These are phyloP conservation scores for Rhagophthalmus giganteus DNA, from an alignment of 2,888 invertebrate species.

Conservation along the genomic window DNA sequence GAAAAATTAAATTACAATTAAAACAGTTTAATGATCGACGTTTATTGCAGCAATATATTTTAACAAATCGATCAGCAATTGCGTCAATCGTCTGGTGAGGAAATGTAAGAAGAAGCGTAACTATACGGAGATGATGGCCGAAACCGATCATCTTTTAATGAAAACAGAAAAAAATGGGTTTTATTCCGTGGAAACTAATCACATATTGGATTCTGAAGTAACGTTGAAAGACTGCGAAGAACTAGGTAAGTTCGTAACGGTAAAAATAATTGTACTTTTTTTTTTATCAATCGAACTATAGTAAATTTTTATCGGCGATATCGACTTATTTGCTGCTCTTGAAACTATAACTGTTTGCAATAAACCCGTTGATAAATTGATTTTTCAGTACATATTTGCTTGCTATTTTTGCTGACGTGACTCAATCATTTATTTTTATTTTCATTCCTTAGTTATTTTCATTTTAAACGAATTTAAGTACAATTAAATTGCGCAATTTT, in stretches of 20 bases:
- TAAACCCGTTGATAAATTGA: background rate
- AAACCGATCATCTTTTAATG: slow-evolving; percentile 53
- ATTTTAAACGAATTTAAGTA: too few relatives aligned
- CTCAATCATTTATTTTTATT: too few relatives aligned
- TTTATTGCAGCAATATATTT: slow-evolving; percentile 67
- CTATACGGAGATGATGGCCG: slow-evolving; percentile 61
- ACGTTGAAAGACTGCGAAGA: slow-evolving; percentile 54
- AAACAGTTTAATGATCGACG: too few relatives aligned
- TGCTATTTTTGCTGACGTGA: too few relatives aligned
- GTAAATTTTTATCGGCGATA: too few relatives aligned
- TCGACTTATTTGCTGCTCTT: too few relatives aligned
- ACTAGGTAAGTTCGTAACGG: slow-evolving; percentile 42
- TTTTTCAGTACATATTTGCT: too few relatives aligned
- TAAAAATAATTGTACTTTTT: background rate
- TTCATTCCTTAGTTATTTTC: too few relatives aligned
- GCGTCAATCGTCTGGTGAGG: slow-evolving; percentile 58
- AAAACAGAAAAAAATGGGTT: slow-evolving; percentile 23
- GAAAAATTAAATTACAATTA: too few relatives aligned
- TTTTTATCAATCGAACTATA: too few relatives aligned
- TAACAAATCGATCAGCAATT: slow-evolving; percentile 62
- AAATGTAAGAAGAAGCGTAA: slow-evolving; percentile 55
- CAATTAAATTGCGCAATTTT: too few relatives aligned
- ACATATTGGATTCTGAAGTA: slow-evolving; percentile 46
- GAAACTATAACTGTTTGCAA: too few relatives aligned
- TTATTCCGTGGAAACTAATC: slow-evolving; percentile 14